Conservation (phyloP, 2,888 invertebrate genomes). For the Diachrysia chrysitis region DNA sequence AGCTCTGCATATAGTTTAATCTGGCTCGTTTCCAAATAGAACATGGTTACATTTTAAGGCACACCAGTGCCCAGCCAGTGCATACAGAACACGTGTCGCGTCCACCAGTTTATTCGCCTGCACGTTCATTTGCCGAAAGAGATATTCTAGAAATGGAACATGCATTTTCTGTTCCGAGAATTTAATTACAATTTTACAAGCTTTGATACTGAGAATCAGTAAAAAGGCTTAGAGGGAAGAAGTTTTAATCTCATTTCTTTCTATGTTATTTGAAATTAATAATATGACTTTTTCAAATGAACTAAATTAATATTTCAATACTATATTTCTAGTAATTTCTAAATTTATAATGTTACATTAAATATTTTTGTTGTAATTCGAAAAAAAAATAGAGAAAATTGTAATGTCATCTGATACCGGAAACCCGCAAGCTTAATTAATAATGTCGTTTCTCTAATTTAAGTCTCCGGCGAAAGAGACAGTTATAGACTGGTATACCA, state of each 20-base stretch:
- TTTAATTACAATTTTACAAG: neutral
- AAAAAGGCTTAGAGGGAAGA: neutral
- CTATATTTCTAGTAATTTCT: no score
- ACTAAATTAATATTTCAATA: neutral
- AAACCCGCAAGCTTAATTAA: no score
- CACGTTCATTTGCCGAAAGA: constrained; percentile 34
- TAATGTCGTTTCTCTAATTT: no score
- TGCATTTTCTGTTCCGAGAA: constrained; percentile 11
- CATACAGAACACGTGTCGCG: constrained; percentile 31
- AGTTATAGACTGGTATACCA: no score
- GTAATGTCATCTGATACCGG: no score
- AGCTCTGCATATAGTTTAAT: constrained; percentile 25
- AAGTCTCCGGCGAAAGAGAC: no score
- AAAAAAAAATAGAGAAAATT: no score
- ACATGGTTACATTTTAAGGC: constrained; percentile 38
- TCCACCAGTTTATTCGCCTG: constrained; percentile 35
- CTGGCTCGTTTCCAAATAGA: constrained; percentile 39
- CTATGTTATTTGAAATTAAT: neutral
- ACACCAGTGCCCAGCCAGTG: constrained; percentile 5
- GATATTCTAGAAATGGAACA: constrained; percentile 6
- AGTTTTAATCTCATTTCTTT: neutral
- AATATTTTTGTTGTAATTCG: no score
- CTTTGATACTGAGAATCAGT: neutral
- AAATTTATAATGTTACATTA: no score
- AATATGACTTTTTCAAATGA: neutral